Conservation (phyloP, 1,140 invertebrate species). For the Meloidogyne hapla region DNA sequence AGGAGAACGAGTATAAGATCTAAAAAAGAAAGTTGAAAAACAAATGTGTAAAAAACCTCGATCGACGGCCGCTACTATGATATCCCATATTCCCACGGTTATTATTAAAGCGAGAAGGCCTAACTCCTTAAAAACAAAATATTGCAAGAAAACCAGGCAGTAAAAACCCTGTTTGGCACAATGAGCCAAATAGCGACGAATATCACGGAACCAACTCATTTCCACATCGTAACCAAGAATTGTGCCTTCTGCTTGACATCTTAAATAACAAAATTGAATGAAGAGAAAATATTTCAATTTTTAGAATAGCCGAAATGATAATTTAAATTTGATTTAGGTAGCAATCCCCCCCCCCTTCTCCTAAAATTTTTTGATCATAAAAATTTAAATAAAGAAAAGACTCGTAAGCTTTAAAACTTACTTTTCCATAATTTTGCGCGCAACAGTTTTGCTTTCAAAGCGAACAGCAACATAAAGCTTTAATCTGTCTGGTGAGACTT, state of each 20-base stretch:
- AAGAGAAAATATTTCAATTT: not conserved
- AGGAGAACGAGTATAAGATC: slow-evolving; percentile 25
- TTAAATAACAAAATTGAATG: slow-evolving; percentile 22
- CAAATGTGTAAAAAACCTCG: slow-evolving; percentile 1
- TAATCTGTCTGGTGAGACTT: slow-evolving; percentile 30
- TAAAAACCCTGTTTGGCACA: slow-evolving; percentile 32
- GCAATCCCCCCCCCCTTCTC: not conserved
- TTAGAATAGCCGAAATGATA: too few species aligned
- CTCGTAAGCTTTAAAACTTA: slow-evolving; percentile 14
- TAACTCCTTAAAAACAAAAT: slow-evolving; percentile 32
- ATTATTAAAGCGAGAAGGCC: slow-evolving; percentile 17
- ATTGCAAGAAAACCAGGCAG: not conserved
- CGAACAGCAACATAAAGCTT: slow-evolving; percentile 41
- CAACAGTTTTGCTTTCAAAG: slow-evolving; percentile 34
- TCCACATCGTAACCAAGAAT: slow-evolving; percentile 41
- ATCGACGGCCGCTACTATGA: slow-evolving; percentile 17
- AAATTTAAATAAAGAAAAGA: not conserved
- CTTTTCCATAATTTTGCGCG: slow-evolving; percentile 33
- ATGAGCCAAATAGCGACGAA: slow-evolving; percentile 42
- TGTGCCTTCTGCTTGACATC: slow-evolving; percentile 37
- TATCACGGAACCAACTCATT: slow-evolving; percentile 46
- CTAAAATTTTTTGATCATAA: not conserved
- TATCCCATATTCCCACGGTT: not conserved
- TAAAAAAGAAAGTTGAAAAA: not conserved
- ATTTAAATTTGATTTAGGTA: too few species aligned